These are phyloP conservation scores for Belgica antarctica DNA, from an alignment of 2,888 invertebrate species.

Conservation along the genomic window DNA sequence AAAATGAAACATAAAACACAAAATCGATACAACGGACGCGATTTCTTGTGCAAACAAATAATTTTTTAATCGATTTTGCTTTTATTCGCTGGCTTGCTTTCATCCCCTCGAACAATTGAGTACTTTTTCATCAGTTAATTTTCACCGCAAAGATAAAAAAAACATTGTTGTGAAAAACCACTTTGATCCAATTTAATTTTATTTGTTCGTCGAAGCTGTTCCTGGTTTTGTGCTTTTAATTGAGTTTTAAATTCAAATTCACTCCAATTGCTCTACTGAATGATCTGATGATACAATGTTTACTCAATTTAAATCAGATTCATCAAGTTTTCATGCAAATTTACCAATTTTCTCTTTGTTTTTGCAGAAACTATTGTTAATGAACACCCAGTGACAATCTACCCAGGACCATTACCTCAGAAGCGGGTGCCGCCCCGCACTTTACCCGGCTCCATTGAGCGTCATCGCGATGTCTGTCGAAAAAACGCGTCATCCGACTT, in stretches of 20 bases:
- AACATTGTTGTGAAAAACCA: too few species aligned
- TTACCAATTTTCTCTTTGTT: too few species aligned
- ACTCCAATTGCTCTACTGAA: neutral
- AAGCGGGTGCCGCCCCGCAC: conserved; percentile 67
- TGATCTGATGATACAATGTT: neutral
- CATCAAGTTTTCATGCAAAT: neutral
- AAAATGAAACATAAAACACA: neutral
- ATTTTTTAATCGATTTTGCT: neutral
- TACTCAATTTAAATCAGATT: neutral
- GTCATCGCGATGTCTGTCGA: conserved; percentile 76
- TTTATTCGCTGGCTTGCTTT: neutral
- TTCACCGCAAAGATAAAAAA: neutral
- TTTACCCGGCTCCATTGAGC: conserved; percentile 69
- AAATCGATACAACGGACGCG: neutral
- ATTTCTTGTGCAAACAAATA: neutral
- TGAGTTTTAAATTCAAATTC: neutral
- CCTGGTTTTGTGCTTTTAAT: neutral
- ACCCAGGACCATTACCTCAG: conserved; percentile 57
- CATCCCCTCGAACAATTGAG: neutral
- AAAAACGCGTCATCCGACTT: conserved; percentile 49
- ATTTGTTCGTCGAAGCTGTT: neutral
- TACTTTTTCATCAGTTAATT: neutral
- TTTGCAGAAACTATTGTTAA: conserved; percentile 56
- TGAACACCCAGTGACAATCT: conserved; percentile 67
- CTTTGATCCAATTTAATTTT: neutral